A percentile compares a stretch with the other conserved stretches of the same genome.
Conservation (phyloP, 1,140 invertebrate species). For the Globodera rostochiensis region DNA sequence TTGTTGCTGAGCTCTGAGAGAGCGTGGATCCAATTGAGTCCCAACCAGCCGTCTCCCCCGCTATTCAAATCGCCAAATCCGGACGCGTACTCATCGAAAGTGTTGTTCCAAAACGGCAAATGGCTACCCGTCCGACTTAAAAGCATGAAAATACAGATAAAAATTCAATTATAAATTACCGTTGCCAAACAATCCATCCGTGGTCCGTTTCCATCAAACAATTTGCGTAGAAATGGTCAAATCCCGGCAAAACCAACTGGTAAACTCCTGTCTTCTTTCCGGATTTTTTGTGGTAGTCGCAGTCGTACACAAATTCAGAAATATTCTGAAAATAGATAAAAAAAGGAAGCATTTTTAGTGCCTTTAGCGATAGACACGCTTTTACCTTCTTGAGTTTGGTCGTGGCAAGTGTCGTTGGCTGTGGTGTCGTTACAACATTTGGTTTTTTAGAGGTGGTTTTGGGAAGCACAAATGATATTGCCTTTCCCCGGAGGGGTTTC, state of each 20-base stretch:
- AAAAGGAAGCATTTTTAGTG: neutral
- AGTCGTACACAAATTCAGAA: constrained; percentile 12
- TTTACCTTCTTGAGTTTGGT: too few species aligned
- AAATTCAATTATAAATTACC: neutral
- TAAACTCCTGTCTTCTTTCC: constrained; percentile 10
- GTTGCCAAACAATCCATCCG: constrained; percentile 26
- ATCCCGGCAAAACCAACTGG: constrained; percentile 1
- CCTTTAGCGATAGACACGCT: too few species aligned
- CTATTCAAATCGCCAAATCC: constrained; percentile 16
- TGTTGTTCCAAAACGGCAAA: constrained; percentile 21
- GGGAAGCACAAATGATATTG: neutral
- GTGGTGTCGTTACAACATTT: neutral
- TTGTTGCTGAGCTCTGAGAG: neutral
- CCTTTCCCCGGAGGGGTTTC: neutral
- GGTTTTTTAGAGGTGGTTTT: neutral
- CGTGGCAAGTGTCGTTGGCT: neutral
- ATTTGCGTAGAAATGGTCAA: constrained; percentile 19
- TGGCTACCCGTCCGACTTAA: constrained; percentile 16
- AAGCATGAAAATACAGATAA: neutral
- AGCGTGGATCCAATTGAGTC: constrained; percentile 3
- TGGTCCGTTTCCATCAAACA: constrained; percentile 23
- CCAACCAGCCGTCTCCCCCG: constrained; percentile 13
- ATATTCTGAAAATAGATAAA: neutral
- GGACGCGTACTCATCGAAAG: constrained; percentile 13
- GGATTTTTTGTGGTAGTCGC: neutral